phyloP scores from a whole-genome alignment of 2,888 invertebrate species.

The Litoditis marina region DNA sequence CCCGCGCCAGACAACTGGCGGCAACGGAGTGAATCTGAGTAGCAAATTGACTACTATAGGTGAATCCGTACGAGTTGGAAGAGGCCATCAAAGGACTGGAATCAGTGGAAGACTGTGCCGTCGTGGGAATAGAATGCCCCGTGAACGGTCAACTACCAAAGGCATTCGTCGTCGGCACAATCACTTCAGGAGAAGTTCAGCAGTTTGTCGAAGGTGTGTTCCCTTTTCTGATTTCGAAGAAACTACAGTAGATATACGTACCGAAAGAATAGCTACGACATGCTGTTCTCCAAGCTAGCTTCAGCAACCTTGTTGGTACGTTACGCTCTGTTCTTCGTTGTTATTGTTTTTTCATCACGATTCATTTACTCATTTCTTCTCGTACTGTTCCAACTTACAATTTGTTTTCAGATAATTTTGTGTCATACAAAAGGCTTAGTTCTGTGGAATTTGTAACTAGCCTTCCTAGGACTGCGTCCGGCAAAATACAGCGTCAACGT shows the following conservation, averaged over 20 bases:
- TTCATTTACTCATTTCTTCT: no score
- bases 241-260: conserved; percentile 1
- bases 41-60: conserved; percentile 10
- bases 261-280: no score
- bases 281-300: no score
- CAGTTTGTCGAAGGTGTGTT: conserved; percentile 25
- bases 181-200: conserved; percentile 19
- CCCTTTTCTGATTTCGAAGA: not conserved
- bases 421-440: conserved; percentile 38
- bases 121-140: conserved; percentile 17
- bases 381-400: no score
- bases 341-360: no score
- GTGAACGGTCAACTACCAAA: conserved; percentile 17
- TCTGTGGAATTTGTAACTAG: conserved; percentile 25
- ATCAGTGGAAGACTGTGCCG: conserved; percentile 34
- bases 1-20: no score
- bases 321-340: no score
- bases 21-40: not conserved
- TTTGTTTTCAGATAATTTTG: conserved; percentile 28
- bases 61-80: conserved; percentile 42
- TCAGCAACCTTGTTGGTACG: no score
- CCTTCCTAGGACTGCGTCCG: conserved; percentile 36
- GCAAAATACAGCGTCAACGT: no score
- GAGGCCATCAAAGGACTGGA: conserved; percentile 22
- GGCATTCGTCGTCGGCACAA: conserved; percentile 28